Evolutionary conservation across 2,797 vertebrate species (phyloP).

Genomic region (Eremophila alpestris): DNA sequence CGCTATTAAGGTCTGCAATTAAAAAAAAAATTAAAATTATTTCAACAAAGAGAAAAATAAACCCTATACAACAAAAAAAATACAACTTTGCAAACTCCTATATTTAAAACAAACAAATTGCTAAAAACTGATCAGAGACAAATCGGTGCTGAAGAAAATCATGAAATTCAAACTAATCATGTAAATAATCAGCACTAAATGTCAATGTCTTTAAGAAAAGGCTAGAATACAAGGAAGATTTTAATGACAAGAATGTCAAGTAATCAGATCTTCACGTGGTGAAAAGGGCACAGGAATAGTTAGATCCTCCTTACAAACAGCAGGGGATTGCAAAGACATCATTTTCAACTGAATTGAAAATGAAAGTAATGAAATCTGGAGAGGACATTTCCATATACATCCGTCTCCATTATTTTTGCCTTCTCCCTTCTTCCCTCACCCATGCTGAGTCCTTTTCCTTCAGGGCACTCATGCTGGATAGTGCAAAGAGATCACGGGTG

Average conservation of each 20-base stretch:
- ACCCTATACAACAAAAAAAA: accelerated
- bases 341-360: neutral
- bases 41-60: neutral
- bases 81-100: neutral
- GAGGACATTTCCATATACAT: neutral
- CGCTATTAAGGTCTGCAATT: neutral
- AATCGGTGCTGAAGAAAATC: neutral
- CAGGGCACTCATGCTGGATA: neutral
- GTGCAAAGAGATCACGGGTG: neutral
- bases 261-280: neutral
- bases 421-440: neutral
- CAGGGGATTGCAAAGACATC: neutral
- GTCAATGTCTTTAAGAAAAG: neutral
- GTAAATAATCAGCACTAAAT: neutral
- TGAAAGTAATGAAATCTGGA: neutral
- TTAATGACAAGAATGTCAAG: neutral
- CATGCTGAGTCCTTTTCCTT: neutral
- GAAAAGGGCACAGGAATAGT: neutral
- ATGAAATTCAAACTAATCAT: neutral
- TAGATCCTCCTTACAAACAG: neutral
- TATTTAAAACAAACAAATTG: neutral
- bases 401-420: neutral
- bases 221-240: neutral
- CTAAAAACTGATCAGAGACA: neutral
- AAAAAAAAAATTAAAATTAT: neutral